Base-by-base conservation (phyloP, 30 jellyfish, hydroid and myxozoan genomes). In the Morbakka virulenta region DNA sequence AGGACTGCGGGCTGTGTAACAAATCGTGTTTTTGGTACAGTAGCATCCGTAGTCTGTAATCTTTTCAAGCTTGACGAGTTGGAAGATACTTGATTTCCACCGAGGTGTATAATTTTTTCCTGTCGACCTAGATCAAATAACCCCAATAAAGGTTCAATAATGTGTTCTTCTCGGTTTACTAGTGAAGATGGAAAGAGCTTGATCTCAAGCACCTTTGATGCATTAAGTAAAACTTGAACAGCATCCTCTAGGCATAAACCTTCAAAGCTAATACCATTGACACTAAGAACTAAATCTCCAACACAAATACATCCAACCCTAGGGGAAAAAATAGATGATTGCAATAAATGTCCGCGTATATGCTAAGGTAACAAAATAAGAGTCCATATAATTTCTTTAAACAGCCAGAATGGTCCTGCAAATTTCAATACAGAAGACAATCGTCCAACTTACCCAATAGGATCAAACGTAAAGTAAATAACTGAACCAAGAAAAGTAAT, bases 241-340 rank as follows among this genome's bases (percentile, higher is more conserved):
- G 93, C 96, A 35, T 87, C 87, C 13, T 70, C 87, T 20, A 79
- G 82, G 35, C 91, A 76, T 87, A 76, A 75, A 6, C 96, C 96
- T 30, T 80, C 92, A 77, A 87, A 53, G 41, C 92, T 77, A 82
- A 78, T 31, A 70, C 83, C 91, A 65, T 87, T 87, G 33, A 87
- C 79, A 20, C 81, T 81, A 35, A 87, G 83, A 50, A 87, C 86
- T 33, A 67, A 80, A 62, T 87, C 96, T 1, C 96, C 96, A 47
- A 79, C 81, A 28, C 76, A 17, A 4, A 87, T 52, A 0, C 87
- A 82, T 11, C 89, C 89, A 35, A 82, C 70, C 30, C 96, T 87
- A 77, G 3, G 4, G 28, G 32, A 47, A 0, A 23, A n/a, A n/a
- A n/a, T n/a, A n/a, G n/a, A n/a, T n/a, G n/a, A n/a, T n/a, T n/a